A percentile compares a stretch with the other conserved stretches of the same genome.
Conservation (phyloP, 2,888 invertebrate species). For the Melanchra persicariae region DNA sequence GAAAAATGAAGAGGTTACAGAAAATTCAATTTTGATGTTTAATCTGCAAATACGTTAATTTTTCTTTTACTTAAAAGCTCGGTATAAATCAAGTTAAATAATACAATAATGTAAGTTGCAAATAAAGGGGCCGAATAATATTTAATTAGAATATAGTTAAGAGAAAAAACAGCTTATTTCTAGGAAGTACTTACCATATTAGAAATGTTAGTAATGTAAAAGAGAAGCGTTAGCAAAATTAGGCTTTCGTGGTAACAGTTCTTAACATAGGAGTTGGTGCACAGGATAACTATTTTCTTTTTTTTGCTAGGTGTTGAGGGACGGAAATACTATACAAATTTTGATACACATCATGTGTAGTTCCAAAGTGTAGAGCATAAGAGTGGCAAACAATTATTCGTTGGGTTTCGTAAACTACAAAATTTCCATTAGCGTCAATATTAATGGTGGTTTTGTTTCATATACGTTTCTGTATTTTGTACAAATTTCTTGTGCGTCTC, state of each 20-base stretch:
- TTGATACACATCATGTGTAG: constrained; percentile 54
- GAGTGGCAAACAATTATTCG: constrained; percentile 29
- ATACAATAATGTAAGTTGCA: background rate
- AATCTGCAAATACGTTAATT: constrained; percentile 1
- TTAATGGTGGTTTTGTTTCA: constrained; percentile 67
- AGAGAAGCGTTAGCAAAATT: constrained; percentile 69
- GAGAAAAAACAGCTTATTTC: constrained; percentile 44
- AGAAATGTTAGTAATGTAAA: constrained; percentile 59
- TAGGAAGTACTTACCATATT: constrained; percentile 61
- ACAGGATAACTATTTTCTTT: constrained; percentile 61
- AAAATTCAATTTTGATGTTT: constrained; percentile 2
- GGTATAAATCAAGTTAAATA: constrained; percentile 9
- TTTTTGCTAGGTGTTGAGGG: constrained; percentile 29
- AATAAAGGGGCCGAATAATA: constrained; percentile 23
- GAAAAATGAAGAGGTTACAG: constrained; percentile 14
- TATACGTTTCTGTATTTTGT: constrained; percentile 52
- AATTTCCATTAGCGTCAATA: constrained; percentile 72
- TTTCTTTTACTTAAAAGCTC: constrained; percentile 17
- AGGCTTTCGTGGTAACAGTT: constrained; percentile 57
- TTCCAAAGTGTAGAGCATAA: constrained; percentile 44
- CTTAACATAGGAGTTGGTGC: constrained; percentile 67
- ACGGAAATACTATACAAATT: constrained; percentile 44
- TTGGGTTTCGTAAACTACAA: constrained; percentile 37
- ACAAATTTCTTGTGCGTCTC: constrained; percentile 64
- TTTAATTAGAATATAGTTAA: constrained; percentile 4